These are phyloP conservation scores for Amphilophus citrinellus DNA, from an alignment of 2,113 vertebrate genomes.

Conservation along the genomic window DNA sequence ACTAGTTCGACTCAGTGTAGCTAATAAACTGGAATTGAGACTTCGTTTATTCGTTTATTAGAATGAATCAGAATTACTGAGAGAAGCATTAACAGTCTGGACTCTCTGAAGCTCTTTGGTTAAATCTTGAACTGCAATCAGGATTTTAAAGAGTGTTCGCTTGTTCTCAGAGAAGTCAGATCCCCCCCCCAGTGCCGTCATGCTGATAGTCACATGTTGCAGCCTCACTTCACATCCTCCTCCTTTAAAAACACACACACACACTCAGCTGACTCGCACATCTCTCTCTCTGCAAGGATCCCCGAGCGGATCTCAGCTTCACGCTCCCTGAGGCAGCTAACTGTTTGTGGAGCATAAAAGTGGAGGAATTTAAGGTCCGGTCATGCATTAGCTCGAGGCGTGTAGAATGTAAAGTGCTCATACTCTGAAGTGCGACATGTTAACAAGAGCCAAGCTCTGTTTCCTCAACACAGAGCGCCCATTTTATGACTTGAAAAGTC, in stretches of 20 bases:
- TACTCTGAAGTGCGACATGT: slow-evolving; percentile 15
- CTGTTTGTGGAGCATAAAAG: slow-evolving; percentile 12
- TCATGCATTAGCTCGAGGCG: slow-evolving; percentile 29
- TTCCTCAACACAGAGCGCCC: slow-evolving; percentile 11
- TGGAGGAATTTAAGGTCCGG: slow-evolving; percentile 4
- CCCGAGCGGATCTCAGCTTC: not conserved
- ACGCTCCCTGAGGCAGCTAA: not conserved
- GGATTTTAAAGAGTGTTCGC: not conserved
- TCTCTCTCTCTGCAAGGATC: slow-evolving; percentile 13
- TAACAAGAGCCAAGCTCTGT: slow-evolving; percentile 14
- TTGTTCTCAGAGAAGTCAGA: slow-evolving; percentile 39
- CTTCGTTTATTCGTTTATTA: too few species aligned
- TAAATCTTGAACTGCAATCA: not conserved
- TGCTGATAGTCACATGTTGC: slow-evolving; percentile 68
- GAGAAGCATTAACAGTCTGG: not conserved
- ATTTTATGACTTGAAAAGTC: slow-evolving; percentile 20
- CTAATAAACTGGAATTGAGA: too few species aligned
- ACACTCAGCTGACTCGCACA: slow-evolving; percentile 61
- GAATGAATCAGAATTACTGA: accelerated
- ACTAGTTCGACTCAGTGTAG: too few species aligned
- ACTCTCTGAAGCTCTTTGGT: not conserved
- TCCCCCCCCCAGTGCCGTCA: slow-evolving; percentile 45
- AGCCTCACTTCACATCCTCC: not conserved
- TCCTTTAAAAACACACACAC: slow-evolving; percentile 9
- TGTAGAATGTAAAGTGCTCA: slow-evolving; percentile 4